Base-by-base conservation (phyloP, 2,888 invertebrate species). In the Acrocyrtus sp. region DNA sequence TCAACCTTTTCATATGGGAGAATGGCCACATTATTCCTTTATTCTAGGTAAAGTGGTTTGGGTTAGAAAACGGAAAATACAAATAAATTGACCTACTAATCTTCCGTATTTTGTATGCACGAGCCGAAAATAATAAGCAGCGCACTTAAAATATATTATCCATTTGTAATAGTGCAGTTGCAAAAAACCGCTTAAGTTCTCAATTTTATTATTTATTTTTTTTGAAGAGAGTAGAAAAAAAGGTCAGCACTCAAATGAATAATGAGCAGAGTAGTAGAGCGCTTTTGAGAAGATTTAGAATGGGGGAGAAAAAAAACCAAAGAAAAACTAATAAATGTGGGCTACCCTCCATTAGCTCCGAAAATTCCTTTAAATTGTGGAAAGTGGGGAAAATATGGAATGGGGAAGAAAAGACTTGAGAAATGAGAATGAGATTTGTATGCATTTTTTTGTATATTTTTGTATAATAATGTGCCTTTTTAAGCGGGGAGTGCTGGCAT, bases 311-410 rank as follows among this genome's bases (percentile, higher is more conserved):
- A 43, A n/a, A 19, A 54, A 58, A 67, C 27, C 58, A 5, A n/a
- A 58, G 51, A 67, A 51, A 58, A 60, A 45, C 21, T 53, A 67
- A 67, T 67, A 51, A 62, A 60, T 62, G 69, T 70, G 69, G 69
- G 69, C 62, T 70, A 70, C 69, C 61, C 62, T 70, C 62, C 62
- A 70, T 70, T 70, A 70, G 69, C 61, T 69, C 21, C 39, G 12
- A 54, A 70, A 70, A 53, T 70, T 41, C 47, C 57, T 29, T 54
- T 53, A 48, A 68, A 61, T 53, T 68, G 53, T 57, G 61, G 68
- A 68, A 60, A 61, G 41, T 22, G 45, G 24, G 12, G 19, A 29
- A 57, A 58, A 4, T 19, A 17, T 3, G 29, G 43, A 65, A 56
- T 41, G 43, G n/a, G 34, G 34, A 26, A 24, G 22, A 15, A 54